These are phyloP conservation scores for Chromobotia macracanthus DNA, from an alignment of 2,797 vertebrate species.

Conservation along the genomic window DNA sequence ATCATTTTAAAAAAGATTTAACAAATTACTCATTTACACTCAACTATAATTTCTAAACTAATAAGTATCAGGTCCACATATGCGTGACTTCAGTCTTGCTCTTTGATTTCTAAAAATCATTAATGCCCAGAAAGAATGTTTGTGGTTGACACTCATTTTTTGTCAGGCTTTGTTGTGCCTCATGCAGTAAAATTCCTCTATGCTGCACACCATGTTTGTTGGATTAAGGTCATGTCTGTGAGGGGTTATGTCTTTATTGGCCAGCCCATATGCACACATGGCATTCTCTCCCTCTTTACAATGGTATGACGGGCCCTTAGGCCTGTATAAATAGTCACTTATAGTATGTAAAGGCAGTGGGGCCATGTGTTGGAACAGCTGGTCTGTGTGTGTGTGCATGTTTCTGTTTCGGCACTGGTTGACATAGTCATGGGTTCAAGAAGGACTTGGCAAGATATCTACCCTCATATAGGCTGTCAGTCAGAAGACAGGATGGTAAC, in stretches of 20 bases:
- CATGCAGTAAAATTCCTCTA: conserved; percentile 67
- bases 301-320: conserved; percentile 73
- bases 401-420: background rate
- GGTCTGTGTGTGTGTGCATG: conserved; percentile 55
- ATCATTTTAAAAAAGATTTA: background rate
- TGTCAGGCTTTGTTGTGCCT: conserved; percentile 69
- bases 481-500: conserved; percentile 17
- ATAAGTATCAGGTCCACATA: conserved; percentile 21
- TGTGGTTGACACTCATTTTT: conserved; percentile 61
- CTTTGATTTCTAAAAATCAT: conserved; percentile 47
- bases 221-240: conserved; percentile 75
- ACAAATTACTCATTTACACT: conserved; percentile 25
- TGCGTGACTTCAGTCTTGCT: conserved; percentile 23
- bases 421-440: conserved; percentile 63
- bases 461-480: conserved; percentile 37
- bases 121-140: conserved; percentile 46
- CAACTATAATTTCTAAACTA: background rate
- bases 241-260: conserved; percentile 73
- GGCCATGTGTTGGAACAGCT: conserved; percentile 80
- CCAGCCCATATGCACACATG: conserved; percentile 67
- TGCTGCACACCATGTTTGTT: conserved; percentile 62
- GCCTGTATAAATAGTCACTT: conserved; percentile 73
- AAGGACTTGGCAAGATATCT: conserved; percentile 50
- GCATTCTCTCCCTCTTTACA: conserved; percentile 69
- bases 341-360: conserved; percentile 67